Percentiles rank a stretch among this genome's conserved stretches.
phyloP scores from a whole-genome alignment of 2,797 vertebrate species.

The Lepus townsendii region DNA sequence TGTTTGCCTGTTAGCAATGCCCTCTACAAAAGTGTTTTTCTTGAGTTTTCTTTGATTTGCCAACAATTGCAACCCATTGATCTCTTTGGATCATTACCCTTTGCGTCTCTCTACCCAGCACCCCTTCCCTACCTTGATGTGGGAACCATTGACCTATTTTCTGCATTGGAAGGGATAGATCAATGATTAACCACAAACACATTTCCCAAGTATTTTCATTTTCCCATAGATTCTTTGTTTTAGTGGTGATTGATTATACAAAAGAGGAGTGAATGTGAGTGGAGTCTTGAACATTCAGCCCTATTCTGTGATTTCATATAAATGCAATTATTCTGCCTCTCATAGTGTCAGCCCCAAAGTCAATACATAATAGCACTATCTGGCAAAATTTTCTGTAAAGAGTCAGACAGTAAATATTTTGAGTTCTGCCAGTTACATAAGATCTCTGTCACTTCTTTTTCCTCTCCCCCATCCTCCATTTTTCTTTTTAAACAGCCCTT shows the following conservation, averaged over 20 bases:
- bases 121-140: not conserved
- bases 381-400: slow-evolving; percentile 27
- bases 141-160: not conserved
- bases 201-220: slow-evolving; percentile 46
- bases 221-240: slow-evolving; percentile 27
- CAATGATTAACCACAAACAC: not conserved
- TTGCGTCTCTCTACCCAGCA: not conserved
- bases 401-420: slow-evolving; percentile 57
- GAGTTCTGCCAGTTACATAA: not conserved
- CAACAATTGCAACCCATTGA: slow-evolving; percentile 42
- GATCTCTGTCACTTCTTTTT: not conserved
- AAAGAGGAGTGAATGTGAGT: slow-evolving; percentile 34
- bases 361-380: slow-evolving; percentile 35
- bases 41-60: slow-evolving; percentile 67
- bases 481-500: not conserved
- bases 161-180: not conserved
- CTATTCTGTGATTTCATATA: slow-evolving; percentile 56
- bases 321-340: slow-evolving; percentile 47
- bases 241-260: slow-evolving; percentile 11
- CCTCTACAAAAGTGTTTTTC: slow-evolving; percentile 27
- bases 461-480: not conserved
- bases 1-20: slow-evolving; percentile 41
- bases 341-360: not conserved
- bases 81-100: slow-evolving; percentile 13
- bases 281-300: not conserved